Percentiles rank a stretch among this genome's conserved stretches.
Evolutionary conservation across 2,797 vertebrate genomes (phyloP).

Genomic region (Macropodus opercularis): DNA sequence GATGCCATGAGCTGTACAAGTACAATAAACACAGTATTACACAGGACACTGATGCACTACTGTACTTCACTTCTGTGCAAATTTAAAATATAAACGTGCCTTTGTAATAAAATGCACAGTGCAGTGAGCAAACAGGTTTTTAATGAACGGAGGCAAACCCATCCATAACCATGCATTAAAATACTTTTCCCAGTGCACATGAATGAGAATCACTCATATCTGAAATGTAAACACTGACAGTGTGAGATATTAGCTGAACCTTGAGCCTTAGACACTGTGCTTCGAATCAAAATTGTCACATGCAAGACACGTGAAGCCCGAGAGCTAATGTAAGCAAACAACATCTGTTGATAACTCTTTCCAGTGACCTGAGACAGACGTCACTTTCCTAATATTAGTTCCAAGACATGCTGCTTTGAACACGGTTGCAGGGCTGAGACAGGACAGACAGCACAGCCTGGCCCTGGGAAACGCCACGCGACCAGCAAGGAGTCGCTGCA

Average conservation of each 20-base stretch:
- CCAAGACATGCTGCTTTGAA: constrained; percentile 65
- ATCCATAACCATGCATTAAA: constrained; percentile 65
- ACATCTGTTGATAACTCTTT: constrained; percentile 2
- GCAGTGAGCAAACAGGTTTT: constrained; percentile 20
- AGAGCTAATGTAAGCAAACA: constrained; percentile 2
- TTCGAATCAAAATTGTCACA: constrained; percentile 38
- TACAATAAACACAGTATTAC: not conserved
- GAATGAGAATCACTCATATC: constrained; percentile 23
- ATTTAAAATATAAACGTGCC: not conserved
- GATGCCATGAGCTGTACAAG: not conserved
- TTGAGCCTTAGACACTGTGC: constrained; percentile 42
- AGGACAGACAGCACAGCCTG: constrained; percentile 66
- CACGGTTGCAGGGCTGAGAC: constrained; percentile 61
- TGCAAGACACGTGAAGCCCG: constrained; percentile 45
- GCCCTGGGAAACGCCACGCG: constrained; percentile 55
- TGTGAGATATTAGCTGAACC: constrained; percentile 25
- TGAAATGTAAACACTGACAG: constrained; percentile 26
- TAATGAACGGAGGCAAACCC: constrained; percentile 10
- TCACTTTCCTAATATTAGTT: constrained; percentile 16
- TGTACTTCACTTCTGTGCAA: constrained; percentile 24
- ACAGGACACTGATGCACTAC: not conserved
- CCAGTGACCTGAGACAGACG: constrained; percentile 24
- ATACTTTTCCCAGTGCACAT: constrained; percentile 20
- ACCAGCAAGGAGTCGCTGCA: constrained; percentile 15
- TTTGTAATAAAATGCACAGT: constrained; percentile 4